phyloP scores from a whole-genome alignment of 2,797 vertebrate species.

The Sebastes flavidus region DNA sequence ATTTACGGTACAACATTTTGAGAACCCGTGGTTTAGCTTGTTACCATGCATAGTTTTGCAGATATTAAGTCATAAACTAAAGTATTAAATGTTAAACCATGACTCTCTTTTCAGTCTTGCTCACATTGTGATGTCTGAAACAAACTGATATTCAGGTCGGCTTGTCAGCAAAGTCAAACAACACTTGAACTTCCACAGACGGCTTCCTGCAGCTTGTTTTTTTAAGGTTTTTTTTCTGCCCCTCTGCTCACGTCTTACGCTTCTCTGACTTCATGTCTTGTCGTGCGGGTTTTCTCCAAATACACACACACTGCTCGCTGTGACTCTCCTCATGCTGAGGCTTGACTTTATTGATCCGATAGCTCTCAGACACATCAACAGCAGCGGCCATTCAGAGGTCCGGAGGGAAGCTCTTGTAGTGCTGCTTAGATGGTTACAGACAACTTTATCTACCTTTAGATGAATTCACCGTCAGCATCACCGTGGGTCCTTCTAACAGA shows the following conservation, averaged over 20 bases:
- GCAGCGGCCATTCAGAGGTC: neutral
- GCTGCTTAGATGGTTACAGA: neutral
- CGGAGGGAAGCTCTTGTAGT: neutral
- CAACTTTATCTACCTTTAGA: neutral
- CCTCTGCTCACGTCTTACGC: neutral
- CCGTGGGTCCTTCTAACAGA: neutral
- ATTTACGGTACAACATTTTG: too few relatives aligned
- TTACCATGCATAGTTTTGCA: too few relatives aligned
- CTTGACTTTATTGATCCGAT: constrained; percentile 34
- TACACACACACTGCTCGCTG: neutral
- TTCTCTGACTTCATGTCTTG: neutral
- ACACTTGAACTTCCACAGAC: neutral
- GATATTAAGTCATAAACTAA: too few relatives aligned
- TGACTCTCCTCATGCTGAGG: neutral
- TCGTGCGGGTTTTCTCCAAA: neutral
- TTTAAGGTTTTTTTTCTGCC: neutral
- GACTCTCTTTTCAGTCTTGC: neutral
- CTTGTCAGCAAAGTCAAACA: neutral
- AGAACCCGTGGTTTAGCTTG: too few relatives aligned
- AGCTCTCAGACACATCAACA: constrained; percentile 33
- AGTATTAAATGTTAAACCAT: neutral
- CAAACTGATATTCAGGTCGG: neutral
- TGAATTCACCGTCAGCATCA: neutral
- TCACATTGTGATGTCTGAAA: neutral
- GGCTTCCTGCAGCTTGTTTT: neutral